Evolutionary conservation across 2,797 vertebrate genomes (phyloP), one percentile per base, ranked within the genome.

Genomic region (Hybognathus amarus): DNA sequence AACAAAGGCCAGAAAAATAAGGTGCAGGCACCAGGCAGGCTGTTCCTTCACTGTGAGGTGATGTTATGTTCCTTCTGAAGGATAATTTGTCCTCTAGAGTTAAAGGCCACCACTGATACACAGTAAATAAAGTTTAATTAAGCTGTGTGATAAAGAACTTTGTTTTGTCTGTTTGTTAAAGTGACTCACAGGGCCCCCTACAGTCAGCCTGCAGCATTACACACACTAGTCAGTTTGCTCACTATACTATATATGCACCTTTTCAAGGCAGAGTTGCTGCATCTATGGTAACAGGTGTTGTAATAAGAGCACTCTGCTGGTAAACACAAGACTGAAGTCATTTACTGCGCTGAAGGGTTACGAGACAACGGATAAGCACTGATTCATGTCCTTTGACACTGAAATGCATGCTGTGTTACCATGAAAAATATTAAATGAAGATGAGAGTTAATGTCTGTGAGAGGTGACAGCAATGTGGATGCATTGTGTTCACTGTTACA

Each of bases 21-120:
- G 59, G 22, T 66, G 59, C 20, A 1, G 63, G 38, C 20, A 77
- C 50, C 20, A 1, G 63, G 38, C 20, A 77, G 12, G 30, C 42
- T 77, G 76, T 47, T 42, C 30, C 52, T 75, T 75, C 30, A 42
- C 13, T 61, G 33, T 18, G 61, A 45, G 76, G 11, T 47, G 24
- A 47, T 1, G 18, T 78, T 27, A 77, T 27, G 17, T 63, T 45
- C 45, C 75, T 63, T 77, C 56, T 4, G 54, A 64, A 77, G 76
- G 59, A 22, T 45, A 33, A 47, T 64, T 47, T 78, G 76, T 47
- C 76, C 56, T 63, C 17, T 10, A 6, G 22, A 45, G 6, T 36
- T 64, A 45, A 27, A 33, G 24, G 12, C n/a, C 27, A 22, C 40
- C 45, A 20, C 22, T n/a, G 22, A n/a, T 56, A 56, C n/a, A 11